These are phyloP conservation scores for Axinella damicornis DNA, from an alignment of 37 sponge, comb jelly and placozoan species.

Conservation along the genomic window DNA sequence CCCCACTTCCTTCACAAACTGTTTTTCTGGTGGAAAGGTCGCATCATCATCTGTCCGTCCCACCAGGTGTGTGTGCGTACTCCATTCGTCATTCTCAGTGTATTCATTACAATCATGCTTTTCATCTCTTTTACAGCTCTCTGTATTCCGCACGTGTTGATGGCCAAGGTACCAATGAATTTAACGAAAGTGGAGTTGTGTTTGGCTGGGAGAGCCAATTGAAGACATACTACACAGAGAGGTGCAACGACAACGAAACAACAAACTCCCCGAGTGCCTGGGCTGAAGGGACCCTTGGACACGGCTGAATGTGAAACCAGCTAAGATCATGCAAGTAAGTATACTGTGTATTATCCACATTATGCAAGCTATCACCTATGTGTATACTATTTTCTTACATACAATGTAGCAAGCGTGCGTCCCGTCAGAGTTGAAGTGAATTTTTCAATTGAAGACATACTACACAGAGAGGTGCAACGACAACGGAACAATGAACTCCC, in stretches of 20 bases:
- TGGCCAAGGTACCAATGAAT: neutral
- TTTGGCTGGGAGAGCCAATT: constrained; percentile 2
- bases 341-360: too few species aligned
- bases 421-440: constrained; percentile 30
- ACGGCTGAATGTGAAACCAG: constrained; percentile 39
- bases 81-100: too few species aligned
- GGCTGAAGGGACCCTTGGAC: constrained; percentile 47
- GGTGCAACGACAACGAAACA: too few species aligned
- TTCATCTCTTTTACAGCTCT: too few species aligned
- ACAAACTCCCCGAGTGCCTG: constrained; percentile 43
- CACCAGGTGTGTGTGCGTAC: constrained; percentile 12
- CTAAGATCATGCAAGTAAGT: constrained; percentile 46
- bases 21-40: neutral
- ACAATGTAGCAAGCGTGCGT: constrained; percentile 42
- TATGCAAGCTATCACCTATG: neutral
- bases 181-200: neutral
- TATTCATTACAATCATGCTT: too few species aligned
- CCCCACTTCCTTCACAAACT: neutral
- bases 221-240: neutral
- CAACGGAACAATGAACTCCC: too few species aligned
- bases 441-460: too few species aligned
- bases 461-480: too few species aligned
- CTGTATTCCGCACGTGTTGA: too few species aligned
- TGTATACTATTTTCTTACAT: neutral
- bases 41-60: constrained; percentile 17